Evolutionary conservation across 2,797 vertebrate species (phyloP).

Genomic region (Cuniculus paca): DNA sequence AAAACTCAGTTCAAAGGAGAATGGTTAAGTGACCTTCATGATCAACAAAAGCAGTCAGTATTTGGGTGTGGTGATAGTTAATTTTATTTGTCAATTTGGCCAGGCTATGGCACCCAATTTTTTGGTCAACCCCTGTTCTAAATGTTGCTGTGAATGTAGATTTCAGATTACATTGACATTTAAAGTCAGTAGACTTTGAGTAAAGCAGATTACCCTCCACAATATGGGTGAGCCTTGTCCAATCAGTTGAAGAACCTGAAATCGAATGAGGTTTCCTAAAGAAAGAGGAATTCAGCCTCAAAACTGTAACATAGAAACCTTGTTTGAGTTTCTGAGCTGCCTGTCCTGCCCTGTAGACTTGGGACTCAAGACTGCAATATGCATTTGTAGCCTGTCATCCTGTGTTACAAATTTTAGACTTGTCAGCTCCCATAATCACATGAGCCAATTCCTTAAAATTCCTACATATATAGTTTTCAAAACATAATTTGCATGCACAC

Average conservation of each 20-base stretch:
- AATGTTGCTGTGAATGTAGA: neutral
- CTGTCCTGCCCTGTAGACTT: neutral
- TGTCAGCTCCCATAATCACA: neutral
- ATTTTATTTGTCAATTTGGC: neutral
- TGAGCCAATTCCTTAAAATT: neutral
- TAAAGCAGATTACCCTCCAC: neutral
- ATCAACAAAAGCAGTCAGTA: neutral
- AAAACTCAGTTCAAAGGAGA: slow-evolving; percentile 12
- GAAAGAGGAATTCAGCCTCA: neutral
- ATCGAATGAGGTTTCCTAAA: slow-evolving; percentile 41
- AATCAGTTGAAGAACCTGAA: slow-evolving; percentile 21
- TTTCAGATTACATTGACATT: slow-evolving; percentile 20
- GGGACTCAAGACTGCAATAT: neutral
- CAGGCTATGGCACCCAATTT: neutral
- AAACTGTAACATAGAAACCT: neutral
- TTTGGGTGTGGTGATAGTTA: slow-evolving; percentile 13
- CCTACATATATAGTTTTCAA: neutral
- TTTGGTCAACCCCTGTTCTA: slow-evolving; percentile 34
- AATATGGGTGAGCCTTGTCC: neutral
- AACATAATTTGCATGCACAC: neutral
- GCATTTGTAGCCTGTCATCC: neutral
- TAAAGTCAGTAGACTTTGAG: neutral
- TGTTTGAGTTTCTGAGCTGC: neutral
- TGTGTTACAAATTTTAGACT: neutral
- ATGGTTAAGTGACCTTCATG: neutral